phyloP scores from a whole-genome alignment of 2,888 invertebrate genomes.

The Drosophila siamana region DNA sequence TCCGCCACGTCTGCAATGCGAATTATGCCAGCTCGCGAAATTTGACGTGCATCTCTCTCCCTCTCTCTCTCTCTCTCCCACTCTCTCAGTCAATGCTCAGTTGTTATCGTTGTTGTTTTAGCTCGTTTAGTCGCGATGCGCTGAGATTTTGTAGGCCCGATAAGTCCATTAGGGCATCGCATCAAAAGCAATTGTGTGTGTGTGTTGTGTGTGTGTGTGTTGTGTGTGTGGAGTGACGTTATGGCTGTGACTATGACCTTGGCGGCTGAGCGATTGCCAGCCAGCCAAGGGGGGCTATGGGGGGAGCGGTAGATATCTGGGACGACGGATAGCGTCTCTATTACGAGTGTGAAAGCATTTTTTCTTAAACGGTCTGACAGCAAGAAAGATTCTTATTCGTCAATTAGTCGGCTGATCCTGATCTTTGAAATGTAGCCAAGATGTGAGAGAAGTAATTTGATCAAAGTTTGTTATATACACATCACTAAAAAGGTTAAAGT shows the following conservation, averaged over 20 bases:
- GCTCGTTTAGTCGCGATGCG: constrained; percentile 64
- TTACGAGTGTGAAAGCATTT: not conserved
- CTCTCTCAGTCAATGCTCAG: not conserved
- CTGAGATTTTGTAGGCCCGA: constrained; percentile 64
- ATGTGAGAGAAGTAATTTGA: not conserved
- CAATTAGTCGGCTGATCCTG: not conserved
- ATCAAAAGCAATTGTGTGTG: constrained; percentile 10
- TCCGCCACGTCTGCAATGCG: constrained; percentile 47
- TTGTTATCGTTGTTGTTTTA: constrained; percentile 28
- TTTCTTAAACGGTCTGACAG: not conserved
- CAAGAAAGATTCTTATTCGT: not conserved
- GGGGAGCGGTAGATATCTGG: constrained; percentile 22
- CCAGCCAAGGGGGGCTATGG: not conserved
- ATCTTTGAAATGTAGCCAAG: not conserved
- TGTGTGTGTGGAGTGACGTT: constrained; percentile 44
- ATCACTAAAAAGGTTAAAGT: too few relatives aligned
- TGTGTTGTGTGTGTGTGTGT: constrained; percentile 29
- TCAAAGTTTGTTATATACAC: too few relatives aligned
- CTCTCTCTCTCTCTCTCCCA: too few relatives aligned
- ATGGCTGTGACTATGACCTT: constrained; percentile 58
- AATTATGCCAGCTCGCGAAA: constrained; percentile 57
- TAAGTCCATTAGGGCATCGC: constrained; percentile 71
- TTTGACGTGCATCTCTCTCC: constrained; percentile 4
- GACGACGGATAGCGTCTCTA: constrained; percentile 1
- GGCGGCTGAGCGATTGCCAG: constrained; percentile 18